Evolutionary conservation across 2,113 vertebrate genomes (phyloP).

Genomic region (Dendropsophus ebraccatus): DNA sequence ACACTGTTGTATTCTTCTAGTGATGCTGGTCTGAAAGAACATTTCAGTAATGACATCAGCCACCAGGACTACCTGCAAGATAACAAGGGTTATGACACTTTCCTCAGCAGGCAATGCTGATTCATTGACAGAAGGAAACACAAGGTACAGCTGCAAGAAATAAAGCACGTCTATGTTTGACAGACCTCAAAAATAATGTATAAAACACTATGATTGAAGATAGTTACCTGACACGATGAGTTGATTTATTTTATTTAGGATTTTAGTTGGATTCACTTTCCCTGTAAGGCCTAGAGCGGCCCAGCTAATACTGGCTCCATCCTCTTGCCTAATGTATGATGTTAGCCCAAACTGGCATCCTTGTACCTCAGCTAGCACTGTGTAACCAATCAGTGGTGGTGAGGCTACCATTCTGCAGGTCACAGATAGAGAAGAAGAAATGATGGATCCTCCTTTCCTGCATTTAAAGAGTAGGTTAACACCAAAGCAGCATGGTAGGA

Average conservation of each 20-base stretch:
- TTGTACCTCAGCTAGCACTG: not conserved
- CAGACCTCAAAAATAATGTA: not conserved
- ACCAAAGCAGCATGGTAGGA: no score
- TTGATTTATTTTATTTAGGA: no score
- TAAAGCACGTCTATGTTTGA: not conserved
- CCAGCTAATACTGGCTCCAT: not conserved
- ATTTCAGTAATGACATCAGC: conserved; percentile 29
- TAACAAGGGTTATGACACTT: not conserved
- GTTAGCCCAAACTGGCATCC: not conserved
- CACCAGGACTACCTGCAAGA: not conserved
- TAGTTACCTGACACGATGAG: not conserved
- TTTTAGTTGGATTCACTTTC: not conserved
- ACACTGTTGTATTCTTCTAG: not conserved
- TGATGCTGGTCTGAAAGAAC: conserved; percentile 22
- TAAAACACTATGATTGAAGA: not conserved
- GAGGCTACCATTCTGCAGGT: not conserved
- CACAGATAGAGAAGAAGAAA: not conserved
- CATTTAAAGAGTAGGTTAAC: not conserved
- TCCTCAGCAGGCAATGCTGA: not conserved
- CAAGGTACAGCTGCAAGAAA: not conserved
- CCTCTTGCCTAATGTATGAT: not conserved
- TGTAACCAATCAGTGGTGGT: no score
- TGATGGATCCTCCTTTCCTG: not conserved
- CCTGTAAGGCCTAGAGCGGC: not conserved
- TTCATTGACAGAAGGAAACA: not conserved